Evolutionary conservation across 2,113 vertebrate genomes (phyloP).

Genomic region (Fulica atra): DNA sequence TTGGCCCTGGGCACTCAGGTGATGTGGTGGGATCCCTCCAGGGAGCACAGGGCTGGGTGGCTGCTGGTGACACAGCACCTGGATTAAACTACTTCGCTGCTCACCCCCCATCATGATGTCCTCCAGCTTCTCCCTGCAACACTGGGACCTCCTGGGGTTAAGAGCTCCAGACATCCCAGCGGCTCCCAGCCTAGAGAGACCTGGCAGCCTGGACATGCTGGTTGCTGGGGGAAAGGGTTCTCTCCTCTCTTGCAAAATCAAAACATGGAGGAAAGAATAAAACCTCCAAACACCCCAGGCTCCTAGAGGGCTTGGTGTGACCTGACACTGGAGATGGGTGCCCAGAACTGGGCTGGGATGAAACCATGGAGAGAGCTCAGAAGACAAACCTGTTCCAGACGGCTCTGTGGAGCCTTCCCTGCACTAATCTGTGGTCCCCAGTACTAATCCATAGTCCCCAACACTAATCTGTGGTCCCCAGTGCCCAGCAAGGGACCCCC

Average conservation of each 20-base stretch:
- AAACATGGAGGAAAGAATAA: neutral
- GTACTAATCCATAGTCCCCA: neutral
- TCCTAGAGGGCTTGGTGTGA: neutral
- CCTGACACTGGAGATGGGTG: neutral
- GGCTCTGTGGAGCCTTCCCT: neutral
- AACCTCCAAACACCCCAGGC: neutral
- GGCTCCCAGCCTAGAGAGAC: neutral
- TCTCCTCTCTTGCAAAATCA: neutral
- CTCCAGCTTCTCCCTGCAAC: neutral
- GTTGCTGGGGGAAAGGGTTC: accelerated
- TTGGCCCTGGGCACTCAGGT: neutral
- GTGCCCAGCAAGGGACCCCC: accelerated
- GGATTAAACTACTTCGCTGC: neutral
- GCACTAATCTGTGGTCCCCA: neutral
- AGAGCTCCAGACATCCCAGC: neutral
- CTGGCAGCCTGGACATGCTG: neutral
- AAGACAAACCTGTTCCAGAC: neutral
- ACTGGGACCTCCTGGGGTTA: neutral
- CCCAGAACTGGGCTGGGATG: accelerated
- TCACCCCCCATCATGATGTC: neutral
- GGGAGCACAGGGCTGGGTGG: neutral
- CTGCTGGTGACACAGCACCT: accelerated
- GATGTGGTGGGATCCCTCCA: neutral
- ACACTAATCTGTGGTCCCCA: neutral
- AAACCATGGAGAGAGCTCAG: neutral